These are phyloP conservation scores for Galbula dea DNA, from an alignment of 2,113 vertebrate genomes.

Conservation along the genomic window DNA sequence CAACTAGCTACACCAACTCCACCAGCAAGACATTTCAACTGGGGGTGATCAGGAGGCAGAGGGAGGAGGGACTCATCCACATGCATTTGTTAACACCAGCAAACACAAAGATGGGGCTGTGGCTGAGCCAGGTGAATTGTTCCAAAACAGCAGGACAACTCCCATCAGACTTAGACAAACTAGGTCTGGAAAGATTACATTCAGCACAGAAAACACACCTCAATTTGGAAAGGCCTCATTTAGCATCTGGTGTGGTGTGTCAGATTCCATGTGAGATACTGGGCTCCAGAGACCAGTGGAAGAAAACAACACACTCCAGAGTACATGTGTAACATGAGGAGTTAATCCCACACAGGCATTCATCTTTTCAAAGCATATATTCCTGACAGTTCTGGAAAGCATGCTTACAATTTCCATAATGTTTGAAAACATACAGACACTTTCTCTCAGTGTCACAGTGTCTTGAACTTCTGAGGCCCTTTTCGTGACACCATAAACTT, in stretches of 20 bases:
- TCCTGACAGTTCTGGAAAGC: conserved; percentile 53
- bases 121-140: conserved; percentile 5
- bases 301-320: conserved; percentile 59
- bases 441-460: conserved; percentile 51
- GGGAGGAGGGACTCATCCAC: background rate
- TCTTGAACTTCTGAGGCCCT: conserved; percentile 58
- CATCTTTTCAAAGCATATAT: conserved; percentile 58
- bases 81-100: background rate
- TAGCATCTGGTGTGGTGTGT: conserved; percentile 49
- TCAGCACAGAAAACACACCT: conserved; percentile 47
- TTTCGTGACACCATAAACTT: conserved; percentile 65
- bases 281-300: conserved; percentile 42
- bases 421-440: conserved; percentile 65
- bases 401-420: conserved; percentile 62
- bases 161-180: background rate
- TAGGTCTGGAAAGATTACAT: conserved; percentile 13
- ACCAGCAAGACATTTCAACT: background rate
- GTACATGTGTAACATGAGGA: conserved; percentile 63
- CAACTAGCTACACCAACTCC: conserved; percentile 9
- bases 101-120: background rate
- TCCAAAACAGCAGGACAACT: conserved; percentile 51
- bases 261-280: conserved; percentile 58
- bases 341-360: conserved; percentile 67
- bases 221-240: conserved; percentile 37
- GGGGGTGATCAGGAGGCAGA: background rate